Evolutionary conservation across 2,113 vertebrate genomes (phyloP), one percentile per base, ranked within the genome.

Genomic region (Ciconia maguari): DNA sequence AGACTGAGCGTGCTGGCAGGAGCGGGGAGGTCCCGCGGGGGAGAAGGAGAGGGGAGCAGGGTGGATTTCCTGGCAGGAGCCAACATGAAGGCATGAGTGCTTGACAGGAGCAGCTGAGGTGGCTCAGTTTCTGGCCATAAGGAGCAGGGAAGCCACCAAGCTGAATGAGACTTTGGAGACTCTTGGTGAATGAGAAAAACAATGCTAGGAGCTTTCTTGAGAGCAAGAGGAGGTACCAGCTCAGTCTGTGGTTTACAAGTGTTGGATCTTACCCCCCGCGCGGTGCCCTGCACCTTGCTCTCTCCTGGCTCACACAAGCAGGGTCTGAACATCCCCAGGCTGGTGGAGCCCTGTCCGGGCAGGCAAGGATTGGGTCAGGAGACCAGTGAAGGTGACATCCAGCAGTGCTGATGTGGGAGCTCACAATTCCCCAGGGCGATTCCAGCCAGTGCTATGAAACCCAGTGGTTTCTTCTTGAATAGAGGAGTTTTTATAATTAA

Each of bases 231-330:
- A 75, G 55, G 22, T 42, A 36, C 16, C 15, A 58, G 76, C 81
- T 49, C 41, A 24, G 11, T n/a, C n/a, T 58, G 48, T 44, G 30
- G 21, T 75, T 87, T 65, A 60, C 34, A 44, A 79, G 17, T 6
- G 4, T 18, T 92, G 51, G 16, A 17, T 70, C 42, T 55, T 54
- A 51, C 2, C 11, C 16, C 1, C 12, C 1, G 12, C 0, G 2
- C 0, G 1, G 62, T 25, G 7, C 17, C 29, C 60, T 4, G 1
- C 76, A 55, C 19, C 18, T 74, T 78, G 9, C 6, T 71, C 8
- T 70, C 34, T 61, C 30, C 7, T 0, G 0, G 27, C 69, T 72
- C n/a, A 41, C 9, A 9, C 1, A 36, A 66, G 22, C 9, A 72
- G 46, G 11, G 5, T 79, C 30, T 81, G 25, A 81, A 78, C 34